These are phyloP conservation scores for Carduelis carduelis DNA, from an alignment of 2,797 vertebrate species.

Conservation along the genomic window DNA sequence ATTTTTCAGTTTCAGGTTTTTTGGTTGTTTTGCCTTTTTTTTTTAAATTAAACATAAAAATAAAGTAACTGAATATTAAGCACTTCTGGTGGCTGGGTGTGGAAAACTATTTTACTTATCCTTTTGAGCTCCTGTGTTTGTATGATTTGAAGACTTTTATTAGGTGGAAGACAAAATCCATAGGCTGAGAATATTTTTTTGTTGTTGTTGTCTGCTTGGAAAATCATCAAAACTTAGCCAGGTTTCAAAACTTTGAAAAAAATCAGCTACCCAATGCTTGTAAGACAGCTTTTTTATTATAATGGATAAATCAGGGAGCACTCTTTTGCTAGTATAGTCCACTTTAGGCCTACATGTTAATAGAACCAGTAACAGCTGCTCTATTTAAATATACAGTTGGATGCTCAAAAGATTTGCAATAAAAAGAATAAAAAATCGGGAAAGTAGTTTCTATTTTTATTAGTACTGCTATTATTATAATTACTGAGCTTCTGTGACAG, in stretches of 20 bases:
- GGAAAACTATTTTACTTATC: not conserved
- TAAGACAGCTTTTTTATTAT: not conserved
- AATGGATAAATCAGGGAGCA: not conserved
- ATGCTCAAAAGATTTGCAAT: not conserved
- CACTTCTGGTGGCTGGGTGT: not conserved
- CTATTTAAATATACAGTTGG: not conserved
- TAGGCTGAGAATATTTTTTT: not conserved
- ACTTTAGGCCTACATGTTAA: not conserved
- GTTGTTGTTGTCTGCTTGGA: not conserved
- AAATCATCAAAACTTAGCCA: not conserved
- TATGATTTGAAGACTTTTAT: not conserved
- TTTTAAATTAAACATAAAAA: not conserved
- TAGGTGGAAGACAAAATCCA: not conserved
- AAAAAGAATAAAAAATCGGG: not conserved
- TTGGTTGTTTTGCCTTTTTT: too few relatives aligned
- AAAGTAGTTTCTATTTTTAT: not conserved
- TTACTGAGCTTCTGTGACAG: not conserved
- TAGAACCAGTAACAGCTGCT: not conserved
- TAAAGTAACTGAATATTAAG: not conserved
- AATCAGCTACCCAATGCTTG: not conserved
- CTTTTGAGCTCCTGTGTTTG: not conserved
- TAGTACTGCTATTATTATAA: not conserved
- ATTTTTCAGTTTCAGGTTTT: not conserved
- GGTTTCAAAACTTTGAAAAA: not conserved
- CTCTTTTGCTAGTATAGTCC: not conserved